These are phyloP conservation scores for Pithys albifrons DNA, from an alignment of 2,113 vertebrate species.

Conservation along the genomic window DNA sequence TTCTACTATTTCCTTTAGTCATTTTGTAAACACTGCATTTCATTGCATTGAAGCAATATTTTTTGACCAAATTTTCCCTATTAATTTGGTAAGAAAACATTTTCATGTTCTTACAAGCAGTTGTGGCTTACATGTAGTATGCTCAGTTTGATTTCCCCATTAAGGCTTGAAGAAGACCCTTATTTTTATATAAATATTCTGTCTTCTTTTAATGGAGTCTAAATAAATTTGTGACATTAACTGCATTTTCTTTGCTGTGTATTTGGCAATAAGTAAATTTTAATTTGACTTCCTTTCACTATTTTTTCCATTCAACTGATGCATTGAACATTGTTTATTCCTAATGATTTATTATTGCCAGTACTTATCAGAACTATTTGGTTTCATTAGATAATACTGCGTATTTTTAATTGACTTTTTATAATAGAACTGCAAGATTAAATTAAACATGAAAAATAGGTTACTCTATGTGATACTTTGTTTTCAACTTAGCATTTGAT, in stretches of 20 bases:
- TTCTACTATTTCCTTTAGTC: background rate
- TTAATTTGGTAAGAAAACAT: background rate
- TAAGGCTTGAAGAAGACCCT: background rate
- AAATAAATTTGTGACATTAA: conserved; percentile 26
- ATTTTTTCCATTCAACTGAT: conserved; percentile 30
- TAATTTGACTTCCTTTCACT: background rate
- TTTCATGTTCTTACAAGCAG: background rate
- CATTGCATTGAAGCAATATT: background rate
- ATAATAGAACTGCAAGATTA: background rate
- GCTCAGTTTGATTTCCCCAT: background rate
- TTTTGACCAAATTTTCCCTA: background rate
- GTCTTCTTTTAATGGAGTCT: background rate
- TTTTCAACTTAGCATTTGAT: background rate
- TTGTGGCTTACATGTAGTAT: background rate
- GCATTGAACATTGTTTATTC: background rate
- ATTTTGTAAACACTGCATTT: background rate
- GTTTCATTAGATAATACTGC: conserved; percentile 6
- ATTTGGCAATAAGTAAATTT: conserved; percentile 27
- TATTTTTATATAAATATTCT: conserved; percentile 25
- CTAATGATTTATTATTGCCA: conserved; percentile 3
- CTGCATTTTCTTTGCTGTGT: background rate
- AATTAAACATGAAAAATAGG: background rate
- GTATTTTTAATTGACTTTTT: conserved; percentile 12
- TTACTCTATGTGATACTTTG: background rate
- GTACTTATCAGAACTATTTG: conserved; percentile 3